A percentile compares a stretch with the other conserved stretches of the same genome.
These are phyloP conservation scores for Siniperca undulata DNA, from an alignment of 2,797 vertebrate species.

Conservation along the genomic window DNA sequence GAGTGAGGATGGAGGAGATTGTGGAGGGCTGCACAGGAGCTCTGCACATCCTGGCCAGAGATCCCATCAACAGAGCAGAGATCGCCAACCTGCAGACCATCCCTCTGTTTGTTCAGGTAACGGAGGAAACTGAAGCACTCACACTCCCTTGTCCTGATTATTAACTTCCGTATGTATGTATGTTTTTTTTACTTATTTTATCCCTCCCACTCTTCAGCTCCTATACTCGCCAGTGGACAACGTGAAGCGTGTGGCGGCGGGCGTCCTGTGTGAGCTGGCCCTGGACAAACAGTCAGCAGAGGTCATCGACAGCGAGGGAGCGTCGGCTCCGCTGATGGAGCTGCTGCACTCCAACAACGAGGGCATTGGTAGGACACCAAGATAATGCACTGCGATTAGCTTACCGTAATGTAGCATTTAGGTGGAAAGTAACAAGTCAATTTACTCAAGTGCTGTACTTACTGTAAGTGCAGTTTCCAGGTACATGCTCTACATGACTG, in stretches of 20 bases:
- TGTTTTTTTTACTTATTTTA: neutral
- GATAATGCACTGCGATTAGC: slow-evolving; percentile 33
- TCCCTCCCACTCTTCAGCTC: slow-evolving; percentile 82
- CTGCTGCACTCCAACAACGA: slow-evolving; percentile 97
- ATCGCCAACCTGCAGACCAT: slow-evolving; percentile 94
- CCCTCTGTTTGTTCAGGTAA: slow-evolving; percentile 97
- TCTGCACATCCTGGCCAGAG: slow-evolving; percentile 96
- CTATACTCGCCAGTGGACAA: slow-evolving; percentile 97
- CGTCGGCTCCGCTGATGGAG: slow-evolving; percentile 94
- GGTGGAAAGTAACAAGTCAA: slow-evolving; percentile 42
- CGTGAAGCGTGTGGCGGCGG: slow-evolving; percentile 94
- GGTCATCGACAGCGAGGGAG: slow-evolving; percentile 92
- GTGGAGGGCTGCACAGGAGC: slow-evolving; percentile 97
- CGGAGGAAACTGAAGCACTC: neutral
- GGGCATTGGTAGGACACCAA: slow-evolving; percentile 90
- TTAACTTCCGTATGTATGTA: neutral
- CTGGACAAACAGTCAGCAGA: slow-evolving; percentile 93
- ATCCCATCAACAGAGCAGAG: slow-evolving; percentile 90
- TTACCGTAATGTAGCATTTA: slow-evolving; percentile 42
- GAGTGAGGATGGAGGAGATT: slow-evolving; percentile 98
- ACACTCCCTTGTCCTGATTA: neutral
- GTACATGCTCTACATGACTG: neutral
- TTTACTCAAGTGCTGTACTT: slow-evolving; percentile 44
- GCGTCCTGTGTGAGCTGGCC: slow-evolving; percentile 95
- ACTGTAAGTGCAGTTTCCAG: slow-evolving; percentile 41